A percentile compares a stretch with the other conserved stretches of the same genome.
phyloP scores from a whole-genome alignment of 1,140 invertebrate species.

The Tetramorium parvispinum region DNA sequence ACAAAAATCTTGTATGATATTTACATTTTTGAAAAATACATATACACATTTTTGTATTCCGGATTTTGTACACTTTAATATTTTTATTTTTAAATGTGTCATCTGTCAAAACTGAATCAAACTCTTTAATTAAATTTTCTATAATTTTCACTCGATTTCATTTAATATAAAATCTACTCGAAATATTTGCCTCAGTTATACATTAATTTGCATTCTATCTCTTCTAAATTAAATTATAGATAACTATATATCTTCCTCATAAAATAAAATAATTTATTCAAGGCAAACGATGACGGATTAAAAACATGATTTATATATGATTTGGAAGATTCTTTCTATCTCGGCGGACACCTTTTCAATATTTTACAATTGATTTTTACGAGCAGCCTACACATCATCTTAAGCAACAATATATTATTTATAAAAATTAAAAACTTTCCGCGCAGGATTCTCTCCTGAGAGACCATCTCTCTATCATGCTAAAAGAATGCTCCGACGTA shows the following conservation, averaged over 20 bases:
- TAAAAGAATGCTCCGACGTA: not conserved
- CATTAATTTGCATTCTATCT: not conserved
- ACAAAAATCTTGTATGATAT: not conserved
- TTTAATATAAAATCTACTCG: not conserved
- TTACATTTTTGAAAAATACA: too few relatives aligned
- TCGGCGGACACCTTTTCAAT: not conserved
- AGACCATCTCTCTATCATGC: not conserved
- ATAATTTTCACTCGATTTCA: constrained; percentile 2
- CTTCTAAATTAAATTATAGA: not conserved
- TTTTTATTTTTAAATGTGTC: not conserved
- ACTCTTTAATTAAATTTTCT: not conserved
- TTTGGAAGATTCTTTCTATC: not conserved
- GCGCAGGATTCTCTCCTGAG: not conserved
- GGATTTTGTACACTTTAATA: not conserved
- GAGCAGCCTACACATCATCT: constrained; percentile 14
- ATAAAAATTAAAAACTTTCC: not conserved
- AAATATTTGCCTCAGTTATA: not conserved
- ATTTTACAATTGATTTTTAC: not conserved
- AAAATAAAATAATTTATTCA: not conserved
- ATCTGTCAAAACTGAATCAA: not conserved
- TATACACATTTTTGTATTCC: too few relatives aligned
- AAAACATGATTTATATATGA: not conserved
- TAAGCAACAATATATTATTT: not conserved
- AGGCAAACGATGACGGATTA: not conserved
- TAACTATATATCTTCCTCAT: not conserved